phyloP scores from a whole-genome alignment of 2,797 vertebrate species.

The Atherinosoma microstoma region DNA sequence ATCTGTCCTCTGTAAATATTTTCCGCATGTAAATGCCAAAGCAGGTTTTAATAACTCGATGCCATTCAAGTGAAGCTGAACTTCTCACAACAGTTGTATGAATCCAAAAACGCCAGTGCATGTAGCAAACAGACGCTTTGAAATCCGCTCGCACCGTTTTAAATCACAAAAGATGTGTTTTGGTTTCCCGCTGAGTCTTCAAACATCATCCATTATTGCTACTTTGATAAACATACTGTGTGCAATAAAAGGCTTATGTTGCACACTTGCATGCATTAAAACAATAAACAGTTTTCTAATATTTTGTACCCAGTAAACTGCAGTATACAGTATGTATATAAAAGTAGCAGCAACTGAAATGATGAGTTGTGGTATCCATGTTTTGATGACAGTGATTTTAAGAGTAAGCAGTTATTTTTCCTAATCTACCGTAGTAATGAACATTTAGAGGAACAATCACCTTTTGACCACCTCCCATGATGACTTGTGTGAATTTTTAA shows the following conservation, averaged over 20 bases:
- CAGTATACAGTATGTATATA: slow-evolving; percentile 69
- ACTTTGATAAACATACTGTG: slow-evolving; percentile 77
- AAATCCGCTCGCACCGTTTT: slow-evolving; percentile 44
- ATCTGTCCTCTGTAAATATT: slow-evolving; percentile 38
- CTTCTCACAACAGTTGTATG: slow-evolving; percentile 48
- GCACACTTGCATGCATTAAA: slow-evolving; percentile 72
- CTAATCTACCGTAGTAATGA: slow-evolving; percentile 24
- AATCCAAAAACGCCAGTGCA: slow-evolving; percentile 76
- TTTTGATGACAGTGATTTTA: slow-evolving; percentile 51
- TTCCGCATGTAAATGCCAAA: slow-evolving; percentile 56
- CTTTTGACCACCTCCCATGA: not conserved
- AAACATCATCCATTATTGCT: slow-evolving; percentile 63
- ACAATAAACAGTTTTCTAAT: slow-evolving; percentile 64
- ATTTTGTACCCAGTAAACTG: slow-evolving; percentile 61
- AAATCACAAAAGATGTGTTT: slow-evolving; percentile 42
- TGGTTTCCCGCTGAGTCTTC: slow-evolving; percentile 32
- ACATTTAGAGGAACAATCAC: slow-evolving; percentile 8
- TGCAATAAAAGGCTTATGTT: slow-evolving; percentile 60
- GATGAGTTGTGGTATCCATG: slow-evolving; percentile 44
- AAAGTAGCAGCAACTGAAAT: slow-evolving; percentile 69
- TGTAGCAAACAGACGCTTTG: slow-evolving; percentile 77
- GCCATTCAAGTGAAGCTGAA: slow-evolving; percentile 36
- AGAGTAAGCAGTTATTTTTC: slow-evolving; percentile 25
- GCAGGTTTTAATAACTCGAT: slow-evolving; percentile 49
- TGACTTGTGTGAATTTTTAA: slow-evolving; percentile 11